phyloP scores from a whole-genome alignment of 2,888 invertebrate species.

The Nomada goodeniana region DNA sequence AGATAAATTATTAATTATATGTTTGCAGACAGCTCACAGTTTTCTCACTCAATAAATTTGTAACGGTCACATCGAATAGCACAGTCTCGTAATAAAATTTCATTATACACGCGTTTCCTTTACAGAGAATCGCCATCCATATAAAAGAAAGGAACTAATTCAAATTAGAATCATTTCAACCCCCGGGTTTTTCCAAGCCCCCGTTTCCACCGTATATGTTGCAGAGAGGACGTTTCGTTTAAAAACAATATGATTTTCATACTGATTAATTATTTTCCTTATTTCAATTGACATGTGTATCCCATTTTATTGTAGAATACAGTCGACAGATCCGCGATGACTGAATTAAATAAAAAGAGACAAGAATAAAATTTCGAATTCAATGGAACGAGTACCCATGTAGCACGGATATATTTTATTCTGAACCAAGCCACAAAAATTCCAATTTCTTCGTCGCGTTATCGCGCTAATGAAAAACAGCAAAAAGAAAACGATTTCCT shows the following conservation, averaged over 20 bases:
- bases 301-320: no score
- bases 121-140: neutral
- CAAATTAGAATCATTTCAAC: conserved; percentile 21
- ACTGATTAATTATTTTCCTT: no score
- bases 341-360: no score
- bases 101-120: neutral
- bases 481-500: neutral
- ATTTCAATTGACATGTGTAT: no score
- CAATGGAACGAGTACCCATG: no score
- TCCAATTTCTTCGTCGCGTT: no score
- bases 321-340: no score
- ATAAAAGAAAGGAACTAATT: neutral
- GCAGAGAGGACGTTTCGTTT: conserved; percentile 12
- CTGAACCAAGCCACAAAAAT: no score
- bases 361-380: no score
- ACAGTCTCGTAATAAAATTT: neutral
- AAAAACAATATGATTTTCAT: neutral
- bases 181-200: conserved; percentile 22
- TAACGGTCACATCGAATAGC: neutral
- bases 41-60: neutral
- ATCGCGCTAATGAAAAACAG: no score
- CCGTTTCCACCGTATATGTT: conserved; percentile 7
- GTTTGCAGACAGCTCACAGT: neutral
- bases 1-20: no score
- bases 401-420: no score